Conservation (phyloP, 2,113 vertebrate genomes). For the Vanacampus margaritifer region DNA sequence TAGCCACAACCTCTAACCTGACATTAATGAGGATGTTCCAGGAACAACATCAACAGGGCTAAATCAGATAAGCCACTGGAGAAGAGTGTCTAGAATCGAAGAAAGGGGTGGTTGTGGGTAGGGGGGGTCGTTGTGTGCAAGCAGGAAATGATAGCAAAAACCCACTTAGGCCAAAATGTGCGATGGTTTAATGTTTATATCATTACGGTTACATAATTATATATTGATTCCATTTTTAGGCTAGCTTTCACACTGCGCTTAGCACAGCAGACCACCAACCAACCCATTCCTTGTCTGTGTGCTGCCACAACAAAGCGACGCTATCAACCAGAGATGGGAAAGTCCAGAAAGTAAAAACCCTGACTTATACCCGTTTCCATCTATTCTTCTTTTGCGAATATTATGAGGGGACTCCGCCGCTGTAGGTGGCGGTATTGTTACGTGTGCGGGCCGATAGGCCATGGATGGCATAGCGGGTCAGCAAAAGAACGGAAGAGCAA, state of each 20-base stretch:
- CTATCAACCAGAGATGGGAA: too few relatives aligned
- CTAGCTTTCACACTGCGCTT: background rate
- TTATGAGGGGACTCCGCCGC: too few relatives aligned
- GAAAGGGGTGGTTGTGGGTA: background rate
- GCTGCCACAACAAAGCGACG: too few relatives aligned
- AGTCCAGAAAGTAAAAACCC: too few relatives aligned
- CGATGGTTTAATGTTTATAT: background rate
- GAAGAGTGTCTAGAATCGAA: background rate
- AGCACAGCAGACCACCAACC: too few relatives aligned
- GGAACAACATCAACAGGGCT: background rate
- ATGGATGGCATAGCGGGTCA: too few relatives aligned
- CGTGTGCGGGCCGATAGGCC: too few relatives aligned
- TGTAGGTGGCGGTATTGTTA: too few relatives aligned
- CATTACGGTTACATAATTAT: background rate
- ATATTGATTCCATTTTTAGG: background rate
- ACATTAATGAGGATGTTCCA: constrained; percentile 3
- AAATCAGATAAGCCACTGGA: background rate
- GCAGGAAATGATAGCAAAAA: background rate
- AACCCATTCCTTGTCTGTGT: too few relatives aligned
- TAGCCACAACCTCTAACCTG: constrained; percentile 3
- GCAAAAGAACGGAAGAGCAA: too few relatives aligned
- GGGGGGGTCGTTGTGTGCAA: background rate
- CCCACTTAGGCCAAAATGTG: background rate
- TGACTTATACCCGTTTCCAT: too few relatives aligned
- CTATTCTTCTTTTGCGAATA: too few relatives aligned